Evolutionary conservation across 1,140 invertebrate species (phyloP).

Genomic region (Papilio polytes): DNA sequence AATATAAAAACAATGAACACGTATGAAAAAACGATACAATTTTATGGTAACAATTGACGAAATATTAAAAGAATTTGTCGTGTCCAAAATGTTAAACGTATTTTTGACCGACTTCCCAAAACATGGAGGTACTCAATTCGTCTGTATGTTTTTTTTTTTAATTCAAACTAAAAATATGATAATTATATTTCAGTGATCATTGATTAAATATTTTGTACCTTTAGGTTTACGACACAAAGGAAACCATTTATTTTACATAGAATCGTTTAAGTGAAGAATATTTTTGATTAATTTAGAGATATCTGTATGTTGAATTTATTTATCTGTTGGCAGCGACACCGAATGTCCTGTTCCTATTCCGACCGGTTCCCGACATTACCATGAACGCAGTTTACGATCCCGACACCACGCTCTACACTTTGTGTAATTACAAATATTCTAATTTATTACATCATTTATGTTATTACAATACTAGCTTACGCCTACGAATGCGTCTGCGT

Average conservation of each 20-base stretch:
- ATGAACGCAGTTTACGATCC: not conserved
- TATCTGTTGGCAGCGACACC: not conserved
- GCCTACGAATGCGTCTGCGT: too few species aligned
- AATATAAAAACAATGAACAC: too few species aligned
- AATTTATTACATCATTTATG: not conserved
- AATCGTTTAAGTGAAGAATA: not conserved
- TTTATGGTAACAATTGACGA: too few species aligned
- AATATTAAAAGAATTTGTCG: too few species aligned
- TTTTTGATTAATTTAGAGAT: not conserved
- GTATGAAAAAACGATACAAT: too few species aligned
- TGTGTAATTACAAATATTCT: not conserved
- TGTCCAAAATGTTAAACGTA: too few species aligned
- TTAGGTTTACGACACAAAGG: not conserved
- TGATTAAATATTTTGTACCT: too few species aligned
- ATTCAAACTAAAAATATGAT: too few species aligned
- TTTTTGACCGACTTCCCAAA: too few species aligned
- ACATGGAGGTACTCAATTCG: too few species aligned
- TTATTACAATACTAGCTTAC: not conserved
- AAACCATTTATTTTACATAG: not conserved
- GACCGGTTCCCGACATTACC: slow-evolving; percentile 2
- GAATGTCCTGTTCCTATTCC: not conserved
- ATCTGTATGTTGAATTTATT: not conserved
- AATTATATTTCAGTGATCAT: too few species aligned
- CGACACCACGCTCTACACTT: not conserved
- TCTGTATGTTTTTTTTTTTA: too few species aligned